Conservation (phyloP, 2,113 vertebrate genomes). For the Psittacus erithacus region DNA sequence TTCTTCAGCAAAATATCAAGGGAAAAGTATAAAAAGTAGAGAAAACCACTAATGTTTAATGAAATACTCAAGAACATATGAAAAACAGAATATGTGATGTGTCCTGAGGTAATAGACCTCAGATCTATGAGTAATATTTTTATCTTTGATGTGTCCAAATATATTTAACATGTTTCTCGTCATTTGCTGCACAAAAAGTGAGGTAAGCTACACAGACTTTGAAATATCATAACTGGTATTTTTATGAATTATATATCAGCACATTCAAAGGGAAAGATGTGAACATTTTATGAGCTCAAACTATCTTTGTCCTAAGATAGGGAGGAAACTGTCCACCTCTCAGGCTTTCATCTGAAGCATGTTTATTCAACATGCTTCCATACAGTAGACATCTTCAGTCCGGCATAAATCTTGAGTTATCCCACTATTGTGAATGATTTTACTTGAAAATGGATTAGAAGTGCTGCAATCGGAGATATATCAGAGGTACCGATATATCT, state of each 20-base stretch:
- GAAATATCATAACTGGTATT: not conserved
- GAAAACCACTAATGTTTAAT: conserved; percentile 16
- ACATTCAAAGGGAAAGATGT: not conserved
- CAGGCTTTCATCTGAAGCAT: not conserved
- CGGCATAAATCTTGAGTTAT: not conserved
- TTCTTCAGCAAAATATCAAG: not conserved
- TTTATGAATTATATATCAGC: not conserved
- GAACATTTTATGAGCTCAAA: not conserved
- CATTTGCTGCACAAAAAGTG: not conserved
- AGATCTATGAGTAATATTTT: conserved; percentile 10
- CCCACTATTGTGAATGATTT: not conserved
- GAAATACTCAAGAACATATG: not conserved
- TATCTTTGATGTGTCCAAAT: conserved; percentile 29
- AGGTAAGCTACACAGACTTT: not conserved
- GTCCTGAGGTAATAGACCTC: not conserved
- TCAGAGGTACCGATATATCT: not conserved
- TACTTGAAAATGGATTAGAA: not conserved
- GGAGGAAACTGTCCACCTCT: not conserved
- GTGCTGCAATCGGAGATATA: not conserved
- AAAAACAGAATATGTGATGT: conserved; percentile 33
- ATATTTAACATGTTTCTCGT: not conserved
- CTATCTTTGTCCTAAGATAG: not conserved
- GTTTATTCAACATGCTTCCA: not conserved
- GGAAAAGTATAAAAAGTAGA: not conserved
- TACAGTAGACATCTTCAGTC: not conserved